Conservation (phyloP, 2,888 invertebrate species). For the Andrena bucephala region DNA sequence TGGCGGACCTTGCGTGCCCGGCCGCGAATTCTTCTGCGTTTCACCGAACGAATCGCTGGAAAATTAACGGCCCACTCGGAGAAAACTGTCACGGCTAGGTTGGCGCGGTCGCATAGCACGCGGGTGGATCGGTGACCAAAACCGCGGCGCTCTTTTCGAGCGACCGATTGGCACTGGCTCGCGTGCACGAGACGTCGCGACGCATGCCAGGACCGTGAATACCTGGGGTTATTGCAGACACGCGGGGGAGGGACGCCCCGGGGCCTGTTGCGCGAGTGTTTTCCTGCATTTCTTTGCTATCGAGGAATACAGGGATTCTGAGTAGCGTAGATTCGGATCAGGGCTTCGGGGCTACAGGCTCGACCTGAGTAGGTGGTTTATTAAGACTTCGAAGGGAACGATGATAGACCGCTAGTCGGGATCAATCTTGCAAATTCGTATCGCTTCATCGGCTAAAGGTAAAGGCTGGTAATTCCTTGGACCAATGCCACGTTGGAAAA, state of each 20-base stretch:
- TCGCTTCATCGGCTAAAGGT: no score
- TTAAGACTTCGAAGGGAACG: background rate
- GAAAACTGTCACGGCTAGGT: no score
- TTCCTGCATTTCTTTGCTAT: background rate
- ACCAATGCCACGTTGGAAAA: background rate
- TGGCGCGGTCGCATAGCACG: background rate
- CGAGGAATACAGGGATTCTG: no score
- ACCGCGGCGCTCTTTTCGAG: slow-evolving; percentile 24
- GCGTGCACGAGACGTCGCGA: slow-evolving; percentile 32
- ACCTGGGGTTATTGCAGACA: background rate
- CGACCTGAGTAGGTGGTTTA: no score
- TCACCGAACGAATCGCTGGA: background rate
- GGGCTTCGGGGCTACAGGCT: no score
- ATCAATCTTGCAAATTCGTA: no score
- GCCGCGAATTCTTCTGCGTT: background rate
- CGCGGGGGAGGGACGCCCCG: background rate
- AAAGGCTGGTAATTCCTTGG: background rate
- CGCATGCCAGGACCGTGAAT: slow-evolving; percentile 32
- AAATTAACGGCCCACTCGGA: no score
- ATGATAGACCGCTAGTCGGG: no score
- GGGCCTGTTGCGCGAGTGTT: slow-evolving; percentile 16
- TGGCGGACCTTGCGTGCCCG: background rate
- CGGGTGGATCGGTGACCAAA: background rate
- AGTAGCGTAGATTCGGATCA: no score
- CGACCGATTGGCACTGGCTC: slow-evolving; percentile 33